Conservation (phyloP, 2,888 invertebrate species). For the Drosophila kuntzei region DNA sequence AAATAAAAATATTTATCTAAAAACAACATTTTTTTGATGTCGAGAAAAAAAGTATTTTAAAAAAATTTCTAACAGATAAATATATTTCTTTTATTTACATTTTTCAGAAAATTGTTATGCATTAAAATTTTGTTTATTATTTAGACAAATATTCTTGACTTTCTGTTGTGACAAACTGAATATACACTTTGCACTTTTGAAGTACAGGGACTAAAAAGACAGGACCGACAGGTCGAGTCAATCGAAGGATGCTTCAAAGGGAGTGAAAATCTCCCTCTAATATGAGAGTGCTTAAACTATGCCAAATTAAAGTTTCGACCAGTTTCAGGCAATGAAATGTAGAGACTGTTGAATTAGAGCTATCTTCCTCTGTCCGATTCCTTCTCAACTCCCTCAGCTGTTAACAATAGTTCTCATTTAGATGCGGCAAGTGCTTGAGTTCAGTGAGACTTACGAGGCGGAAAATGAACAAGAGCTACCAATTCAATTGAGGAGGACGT, state of each 20-base stretch:
- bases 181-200: not conserved
- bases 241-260: conserved; percentile 16
- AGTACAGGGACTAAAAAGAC: not conserved
- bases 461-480: conserved; percentile 69
- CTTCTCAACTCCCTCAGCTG: not conserved
- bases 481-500: conserved; percentile 42
- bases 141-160: too few relatives aligned
- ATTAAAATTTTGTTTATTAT: too few relatives aligned
- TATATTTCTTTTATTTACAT: too few relatives aligned
- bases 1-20: too few relatives aligned
- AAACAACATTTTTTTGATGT: too few relatives aligned
- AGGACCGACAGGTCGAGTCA: conserved; percentile 8
- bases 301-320: conserved; percentile 54
- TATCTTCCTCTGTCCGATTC: conserved; percentile 24
- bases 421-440: conserved; percentile 68
- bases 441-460: conserved; percentile 67
- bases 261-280: conserved; percentile 34
- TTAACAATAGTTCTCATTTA: conserved; percentile 76
- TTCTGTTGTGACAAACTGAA: too few relatives aligned
- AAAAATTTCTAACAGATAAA: too few relatives aligned
- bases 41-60: too few relatives aligned
- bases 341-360: conserved; percentile 63
- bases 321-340: conserved; percentile 38
- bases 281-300: conserved; percentile 22
- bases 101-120: too few relatives aligned